phyloP scores from a whole-genome alignment of 2,888 invertebrate genomes.

The Meandrusa payeni region DNA sequence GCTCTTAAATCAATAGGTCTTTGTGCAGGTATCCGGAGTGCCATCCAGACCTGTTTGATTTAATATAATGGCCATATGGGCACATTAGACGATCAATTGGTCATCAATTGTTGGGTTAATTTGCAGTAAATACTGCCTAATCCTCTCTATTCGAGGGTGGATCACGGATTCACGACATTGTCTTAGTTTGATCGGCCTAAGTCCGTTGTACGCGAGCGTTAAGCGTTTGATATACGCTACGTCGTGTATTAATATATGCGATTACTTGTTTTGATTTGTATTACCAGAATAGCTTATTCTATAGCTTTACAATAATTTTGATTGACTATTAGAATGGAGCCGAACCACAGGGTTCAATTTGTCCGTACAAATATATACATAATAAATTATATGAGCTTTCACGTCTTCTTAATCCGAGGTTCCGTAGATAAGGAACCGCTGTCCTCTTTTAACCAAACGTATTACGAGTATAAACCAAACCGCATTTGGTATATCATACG shows the following conservation, averaged over 20 bases:
- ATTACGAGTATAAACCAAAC: no score
- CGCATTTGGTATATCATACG: no score
- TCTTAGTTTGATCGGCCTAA: constrained; percentile 19
- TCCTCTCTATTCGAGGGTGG: constrained; percentile 45
- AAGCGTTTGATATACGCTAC: constrained; percentile 1
- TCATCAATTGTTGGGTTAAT: constrained; percentile 73
- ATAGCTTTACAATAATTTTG: no score
- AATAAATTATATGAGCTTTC: no score
- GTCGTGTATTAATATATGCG: not conserved
- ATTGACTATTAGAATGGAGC: not conserved
- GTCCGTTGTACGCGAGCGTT: constrained; percentile 7
- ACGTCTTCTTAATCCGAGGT: no score
- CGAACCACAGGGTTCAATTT: no score
- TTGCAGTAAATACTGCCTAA: constrained; percentile 70
- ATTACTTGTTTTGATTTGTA: constrained; percentile 8
- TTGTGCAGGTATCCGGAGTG: constrained; percentile 63
- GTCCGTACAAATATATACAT: no score
- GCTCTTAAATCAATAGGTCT: constrained; percentile 71
- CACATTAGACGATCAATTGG: constrained; percentile 74
- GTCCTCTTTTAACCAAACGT: no score
- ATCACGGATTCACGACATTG: constrained; percentile 35
- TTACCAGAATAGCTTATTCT: not conserved
- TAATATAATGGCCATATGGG: constrained; percentile 71
- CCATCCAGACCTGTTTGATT: constrained; percentile 59
- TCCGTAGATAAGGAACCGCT: no score